Evolutionary conservation across 2,113 vertebrate species (phyloP), one percentile per base, ranked within the genome.

Genomic region (Aspiorhynchus laticeps): DNA sequence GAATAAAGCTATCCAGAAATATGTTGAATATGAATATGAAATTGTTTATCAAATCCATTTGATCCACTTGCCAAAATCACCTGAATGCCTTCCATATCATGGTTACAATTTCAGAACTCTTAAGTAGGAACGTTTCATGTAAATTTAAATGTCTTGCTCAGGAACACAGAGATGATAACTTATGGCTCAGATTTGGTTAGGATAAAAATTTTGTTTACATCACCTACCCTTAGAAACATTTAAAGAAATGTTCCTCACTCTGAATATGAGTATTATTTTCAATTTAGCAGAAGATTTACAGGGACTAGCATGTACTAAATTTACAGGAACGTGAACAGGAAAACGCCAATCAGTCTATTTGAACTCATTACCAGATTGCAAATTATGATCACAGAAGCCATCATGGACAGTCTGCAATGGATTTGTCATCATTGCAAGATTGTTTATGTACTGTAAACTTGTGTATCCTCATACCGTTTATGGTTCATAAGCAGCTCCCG

Each of bases 401-500:
- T 69, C 65, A 33, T 38, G 51, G 17, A n/a, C 10, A 38, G 21
- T 9, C 17, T 79, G 46, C 21, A 19, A 26, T 48, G 2, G 19
- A 53, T 53, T 17, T 78, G 7, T 78, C 15, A 33, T 53, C 19
- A 17, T 10, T 26, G 36, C 78, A 63, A n/a, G 31, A 41, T 11
- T 81, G 33, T 26, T 19, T 51, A 28, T 63, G 41, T 46, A 46
- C 73, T 75, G 73, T 43, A 33, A 4, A 19, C 26, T 48, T 73
- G 61, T 67, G 12, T 71, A 41, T 75, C 36, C 14, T 78, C 38
- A 91, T 92, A 97, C 96, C 96, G 95, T 91, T 93, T 96, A 87
- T 97, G 96, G 92, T 96, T 97, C 97, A 97, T 95, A 84, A 97
- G 95, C 84, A 97, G 94, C 89, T 97, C 97, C 19, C 96, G 90